phyloP scores from a whole-genome alignment of 2,113 vertebrate genomes.

The rat (Rattus norvegicus) region GRCr8 NC_086028.1:90201501-90202000 shows the following conservation, averaged over 20 bases:
- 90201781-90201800: constrained; percentile 3
- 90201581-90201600: too few species aligned
- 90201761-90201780: neutral
- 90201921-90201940: neutral
- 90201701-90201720: neutral
- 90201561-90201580: too few species aligned
- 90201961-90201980: neutral
- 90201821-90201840: neutral
- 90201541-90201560: too few species aligned
- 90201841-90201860: neutral
- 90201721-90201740: neutral
- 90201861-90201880: neutral
- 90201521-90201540: too few species aligned
- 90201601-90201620: too few species aligned
- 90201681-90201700: too few species aligned
- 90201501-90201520: too few species aligned
- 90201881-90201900: neutral
- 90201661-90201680: too few species aligned
- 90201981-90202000: neutral
- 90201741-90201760: neutral
- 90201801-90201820: neutral
- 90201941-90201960: neutral
- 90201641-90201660: too few species aligned
- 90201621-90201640: too few species aligned
- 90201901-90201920: neutral